A percentile compares a stretch with the other conserved stretches of the same genome.
Conservation (phyloP, 2,797 vertebrate genomes). For the Psittacula echo region DNA sequence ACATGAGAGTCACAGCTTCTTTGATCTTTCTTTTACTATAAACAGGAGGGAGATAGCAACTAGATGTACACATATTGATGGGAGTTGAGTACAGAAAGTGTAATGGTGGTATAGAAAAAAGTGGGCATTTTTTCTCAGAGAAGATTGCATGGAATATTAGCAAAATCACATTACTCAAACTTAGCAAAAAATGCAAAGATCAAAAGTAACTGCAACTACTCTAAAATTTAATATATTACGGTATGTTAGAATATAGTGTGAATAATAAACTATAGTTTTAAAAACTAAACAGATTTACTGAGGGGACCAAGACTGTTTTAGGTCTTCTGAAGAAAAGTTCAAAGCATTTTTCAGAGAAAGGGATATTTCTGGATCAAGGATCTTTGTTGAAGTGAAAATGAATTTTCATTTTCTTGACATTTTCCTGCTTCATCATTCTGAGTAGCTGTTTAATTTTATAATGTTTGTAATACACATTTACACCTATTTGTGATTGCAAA, state of each 20-base stretch:
- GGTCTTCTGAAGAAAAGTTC: neutral
- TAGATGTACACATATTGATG: neutral
- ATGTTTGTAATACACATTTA: neutral
- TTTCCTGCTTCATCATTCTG: neutral
- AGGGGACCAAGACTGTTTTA: neutral
- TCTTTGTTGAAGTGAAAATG: neutral
- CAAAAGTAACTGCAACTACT: neutral
- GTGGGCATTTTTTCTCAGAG: neutral
- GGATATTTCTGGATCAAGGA: neutral
- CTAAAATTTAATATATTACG: neutral
- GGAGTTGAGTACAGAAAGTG: neutral
- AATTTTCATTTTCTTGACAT: neutral
- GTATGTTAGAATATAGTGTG: neutral
- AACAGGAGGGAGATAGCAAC: neutral
- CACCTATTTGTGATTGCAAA: neutral
- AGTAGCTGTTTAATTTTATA: neutral
- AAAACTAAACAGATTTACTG: neutral
- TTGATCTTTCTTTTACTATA: neutral
- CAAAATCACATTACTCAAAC: neutral
- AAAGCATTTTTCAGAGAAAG: neutral
- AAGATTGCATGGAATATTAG: neutral
- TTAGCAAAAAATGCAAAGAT: neutral
- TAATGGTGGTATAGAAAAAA: neutral
- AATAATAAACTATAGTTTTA: neutral
- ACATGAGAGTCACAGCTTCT: neutral